Evolutionary conservation across 2,888 invertebrate genomes (phyloP), one percentile per base, ranked within the genome.

Genomic region (Harpalus rubripes): DNA sequence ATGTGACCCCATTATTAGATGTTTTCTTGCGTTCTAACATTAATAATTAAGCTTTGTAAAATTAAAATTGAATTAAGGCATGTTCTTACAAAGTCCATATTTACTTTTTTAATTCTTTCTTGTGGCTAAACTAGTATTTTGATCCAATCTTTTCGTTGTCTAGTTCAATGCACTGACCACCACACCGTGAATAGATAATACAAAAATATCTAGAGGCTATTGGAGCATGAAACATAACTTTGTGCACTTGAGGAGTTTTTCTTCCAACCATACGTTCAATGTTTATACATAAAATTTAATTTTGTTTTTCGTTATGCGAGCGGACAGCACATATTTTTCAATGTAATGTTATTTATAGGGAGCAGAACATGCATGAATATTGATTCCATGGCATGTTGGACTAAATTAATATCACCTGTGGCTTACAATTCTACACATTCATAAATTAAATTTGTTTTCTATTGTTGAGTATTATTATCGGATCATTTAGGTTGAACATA

Each of bases 161-260:
- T 52, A 52, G 44, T 52, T 52, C 44, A 52, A 52, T 52, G 44
- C 44, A 52, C 44, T 52, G 44, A 52, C 44, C 44, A 52, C 44
- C 0, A 12, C 44, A 52, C 44, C 44, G 44, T 52, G 44, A 52
- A 52, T 52, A 52, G 44, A 52, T 52, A 52, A 52, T 52, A 52
- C 5, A 6, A 12, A 52, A 52, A 52, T 52, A 52, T 52, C 44
- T 10, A 10, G 44, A 52, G 44, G 7, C 6, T 7, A 12, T 52
- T 52, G 44, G 7, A 52, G 44, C 44, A 52, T 52, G 44, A 52
- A 52, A 52, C 32, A 5, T 6, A 4, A 32, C 10, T 52, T 12
- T 52, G 8, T 52, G 44, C 44, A 52, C 10, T 12, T 12, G 44
- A 10, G 6, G 12, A 52, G 44, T 52, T 52, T 52, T 12, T 12